Conservation (phyloP, 2,113 vertebrate species). For the Glaucomys volans region DNA sequence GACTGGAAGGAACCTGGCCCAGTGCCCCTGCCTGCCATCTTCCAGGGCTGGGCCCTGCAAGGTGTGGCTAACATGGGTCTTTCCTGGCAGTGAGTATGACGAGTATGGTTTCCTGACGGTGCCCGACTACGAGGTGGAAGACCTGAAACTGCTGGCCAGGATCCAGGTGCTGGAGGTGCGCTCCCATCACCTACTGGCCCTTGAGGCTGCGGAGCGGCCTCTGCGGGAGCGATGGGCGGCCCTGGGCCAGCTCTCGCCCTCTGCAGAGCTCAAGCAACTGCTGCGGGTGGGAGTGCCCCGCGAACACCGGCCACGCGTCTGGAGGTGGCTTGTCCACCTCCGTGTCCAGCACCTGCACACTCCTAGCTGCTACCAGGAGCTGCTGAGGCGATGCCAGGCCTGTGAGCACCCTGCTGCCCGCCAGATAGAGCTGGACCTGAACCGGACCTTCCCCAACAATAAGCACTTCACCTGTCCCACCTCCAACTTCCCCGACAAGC, state of each 20-base stretch:
- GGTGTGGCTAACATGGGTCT: neutral
- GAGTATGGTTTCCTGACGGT: conserved; percentile 95
- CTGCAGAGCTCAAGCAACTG: conserved; percentile 90
- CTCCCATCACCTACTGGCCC: conserved; percentile 91
- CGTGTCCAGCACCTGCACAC: conserved; percentile 82
- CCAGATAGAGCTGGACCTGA: conserved; percentile 97
- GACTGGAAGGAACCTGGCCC: neutral
- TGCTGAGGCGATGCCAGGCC: conserved; percentile 88
- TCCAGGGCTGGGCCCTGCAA: neutral
- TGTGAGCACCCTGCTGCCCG: conserved; percentile 90
- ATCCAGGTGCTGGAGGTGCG: conserved; percentile 95
- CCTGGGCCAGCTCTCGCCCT: conserved; percentile 86
- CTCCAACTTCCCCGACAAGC: conserved; percentile 91
- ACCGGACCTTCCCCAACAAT: conserved; percentile 95
- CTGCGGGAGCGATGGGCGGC: conserved; percentile 91
- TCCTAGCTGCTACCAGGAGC: conserved; percentile 88
- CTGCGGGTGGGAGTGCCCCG: conserved; percentile 91
- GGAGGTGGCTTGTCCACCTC: conserved; percentile 91
- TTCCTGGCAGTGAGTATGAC: conserved; percentile 90
- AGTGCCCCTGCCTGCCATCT: neutral
- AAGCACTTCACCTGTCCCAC: conserved; percentile 92
- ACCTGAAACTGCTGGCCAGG: conserved; percentile 95
- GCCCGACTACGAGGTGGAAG: conserved; percentile 94
- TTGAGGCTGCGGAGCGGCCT: conserved; percentile 88
- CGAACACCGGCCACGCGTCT: conserved; percentile 91